Conservation (phyloP, 2,888 invertebrate genomes). For the Xanthia togata region DNA sequence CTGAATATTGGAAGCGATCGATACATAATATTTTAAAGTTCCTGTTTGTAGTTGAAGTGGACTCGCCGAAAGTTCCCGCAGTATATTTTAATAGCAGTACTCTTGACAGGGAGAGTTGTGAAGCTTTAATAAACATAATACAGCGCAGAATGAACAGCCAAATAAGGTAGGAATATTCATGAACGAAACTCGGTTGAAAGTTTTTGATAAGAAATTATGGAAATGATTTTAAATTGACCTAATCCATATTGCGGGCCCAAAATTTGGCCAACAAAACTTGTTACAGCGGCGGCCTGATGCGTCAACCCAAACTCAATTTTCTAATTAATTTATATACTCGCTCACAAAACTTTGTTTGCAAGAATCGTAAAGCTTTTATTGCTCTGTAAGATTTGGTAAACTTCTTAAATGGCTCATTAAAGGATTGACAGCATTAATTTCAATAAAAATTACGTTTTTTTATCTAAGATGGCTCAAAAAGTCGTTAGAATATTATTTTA, state of each 20-base stretch:
- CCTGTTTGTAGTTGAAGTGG: conserved; percentile 68
- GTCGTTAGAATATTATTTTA: too few relatives aligned
- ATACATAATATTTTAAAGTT: conserved; percentile 78
- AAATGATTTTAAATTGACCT: conserved; percentile 87
- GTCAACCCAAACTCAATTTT: conserved; percentile 77
- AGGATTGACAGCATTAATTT: conserved; percentile 42
- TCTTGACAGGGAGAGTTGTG: conserved; percentile 59
- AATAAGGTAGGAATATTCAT: conserved; percentile 83
- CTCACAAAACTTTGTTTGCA: conserved; percentile 74
- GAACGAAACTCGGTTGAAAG: conserved; percentile 79
- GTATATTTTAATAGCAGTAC: conserved; percentile 56
- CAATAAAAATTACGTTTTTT: conserved; percentile 2
- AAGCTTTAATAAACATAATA: conserved; percentile 73
- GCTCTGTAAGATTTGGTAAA: conserved; percentile 60
- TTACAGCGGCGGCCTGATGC: conserved; percentile 75
- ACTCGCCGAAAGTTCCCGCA: conserved; percentile 44
- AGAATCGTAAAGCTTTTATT: conserved; percentile 73
- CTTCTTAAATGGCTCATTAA: conserved; percentile 54
- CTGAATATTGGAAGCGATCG: conserved; percentile 77
- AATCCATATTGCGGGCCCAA: conserved; percentile 82
- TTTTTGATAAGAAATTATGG: conserved; percentile 86
- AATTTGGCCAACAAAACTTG: conserved; percentile 79
- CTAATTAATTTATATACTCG: conserved; percentile 82
- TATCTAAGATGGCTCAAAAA: neutral
- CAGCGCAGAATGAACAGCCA: conserved; percentile 73